phyloP scores from a whole-genome alignment of 2,888 invertebrate species.

The Parnassius orleans region DNA sequence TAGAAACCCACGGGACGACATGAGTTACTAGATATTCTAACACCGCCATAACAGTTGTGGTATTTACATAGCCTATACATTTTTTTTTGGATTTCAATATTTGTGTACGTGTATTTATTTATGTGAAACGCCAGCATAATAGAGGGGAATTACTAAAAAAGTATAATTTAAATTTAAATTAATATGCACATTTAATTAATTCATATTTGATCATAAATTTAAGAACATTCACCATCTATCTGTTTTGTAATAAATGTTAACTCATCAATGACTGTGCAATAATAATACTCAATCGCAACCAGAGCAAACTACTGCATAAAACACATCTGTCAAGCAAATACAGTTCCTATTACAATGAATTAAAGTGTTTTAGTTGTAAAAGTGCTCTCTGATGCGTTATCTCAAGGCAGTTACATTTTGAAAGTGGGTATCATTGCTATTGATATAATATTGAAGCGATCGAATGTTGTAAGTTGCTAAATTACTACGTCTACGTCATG shows the following conservation, averaged over 20 bases:
- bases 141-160: too few species aligned
- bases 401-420: conserved; percentile 17
- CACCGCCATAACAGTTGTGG: too few species aligned
- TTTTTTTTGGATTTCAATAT: too few species aligned
- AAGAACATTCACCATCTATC: background rate
- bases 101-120: too few species aligned
- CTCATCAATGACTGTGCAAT: conserved; percentile 19
- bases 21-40: too few species aligned
- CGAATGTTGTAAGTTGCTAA: background rate
- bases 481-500: too few species aligned
- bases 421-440: conserved; percentile 19
- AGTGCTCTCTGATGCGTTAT: conserved; percentile 11
- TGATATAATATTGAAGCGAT: conserved; percentile 8
- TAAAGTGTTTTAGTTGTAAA: background rate
- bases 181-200: too few species aligned
- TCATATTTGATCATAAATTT: background rate
- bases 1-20: too few species aligned
- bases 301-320: conserved; percentile 9
- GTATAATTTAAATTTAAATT: too few species aligned
- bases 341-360: background rate
- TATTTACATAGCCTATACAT: too few species aligned
- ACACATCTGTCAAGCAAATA: background rate
- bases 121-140: too few species aligned
- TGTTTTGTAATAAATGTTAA: conserved; percentile 13
- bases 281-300: conserved; percentile 12